Evolutionary conservation across 2,113 vertebrate species (phyloP), one percentile per base, ranked within the genome.

Genomic region (Echinops telfairi): DNA sequence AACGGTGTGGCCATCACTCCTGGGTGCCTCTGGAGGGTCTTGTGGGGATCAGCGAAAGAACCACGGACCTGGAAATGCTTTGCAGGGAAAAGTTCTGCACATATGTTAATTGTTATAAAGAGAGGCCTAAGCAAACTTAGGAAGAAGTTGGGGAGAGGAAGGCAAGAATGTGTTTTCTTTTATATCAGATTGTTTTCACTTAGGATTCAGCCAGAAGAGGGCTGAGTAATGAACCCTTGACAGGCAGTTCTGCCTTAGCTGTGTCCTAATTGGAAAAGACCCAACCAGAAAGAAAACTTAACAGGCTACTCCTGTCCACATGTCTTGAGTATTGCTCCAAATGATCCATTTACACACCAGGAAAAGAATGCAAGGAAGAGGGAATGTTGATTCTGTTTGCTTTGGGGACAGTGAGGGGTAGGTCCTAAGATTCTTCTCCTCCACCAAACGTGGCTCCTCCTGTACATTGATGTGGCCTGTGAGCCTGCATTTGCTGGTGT

Each of bases 241-340:
- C 36, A 2, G 43, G 70, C 33, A 57, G 60, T 80, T 92, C 66
- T 76, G 83, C 85, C n/a, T 87, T 90, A 25, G 58, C 12, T 0
- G 70, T 64, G 38, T 93, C 91, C 90, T 95, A 89, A 88, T 86
- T 95, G 95, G 95, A 95, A 95, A 93, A 86, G 76, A 89, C 57
- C 95, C 94, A 95, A 90, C 88, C 91, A 92, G 90, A 95, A 95
- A 88, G 87, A 94, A 90, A 95, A 93, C 86, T 89, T 71, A 83
- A 79, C 83, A 92, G 93, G 68, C 78, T 53, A 47, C 64, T 90
- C 88, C 90, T 93, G 64, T 91, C 88, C 80, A 70, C 90, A 90
- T 78, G 79, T 92, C 88, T 96, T 88, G 79, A 94, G 33, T 71
- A 84, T 88, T 82, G 94, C 36, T 92, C 80, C 81, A 75, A 94